phyloP scores from a whole-genome alignment of 2,888 invertebrate species.

The Stictocephala bisonia region DNA sequence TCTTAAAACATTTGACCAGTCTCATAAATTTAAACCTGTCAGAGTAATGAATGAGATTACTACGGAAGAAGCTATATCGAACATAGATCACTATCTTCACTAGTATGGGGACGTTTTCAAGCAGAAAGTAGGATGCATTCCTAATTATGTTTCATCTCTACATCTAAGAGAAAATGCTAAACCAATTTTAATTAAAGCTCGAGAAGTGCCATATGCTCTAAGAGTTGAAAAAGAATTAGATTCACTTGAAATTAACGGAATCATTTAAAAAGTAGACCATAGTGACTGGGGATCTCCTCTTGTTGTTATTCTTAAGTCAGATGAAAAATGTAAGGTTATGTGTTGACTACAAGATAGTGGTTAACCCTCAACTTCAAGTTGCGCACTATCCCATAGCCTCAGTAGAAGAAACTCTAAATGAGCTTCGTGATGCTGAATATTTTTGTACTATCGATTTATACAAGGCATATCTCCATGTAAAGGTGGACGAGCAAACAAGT shows the following conservation, averaged over 20 bases:
- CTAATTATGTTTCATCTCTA: too few species aligned
- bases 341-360: neutral
- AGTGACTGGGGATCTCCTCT: slow-evolving; percentile 12
- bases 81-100: too few species aligned
- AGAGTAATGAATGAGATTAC: too few species aligned
- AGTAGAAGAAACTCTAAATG: slow-evolving; percentile 31
- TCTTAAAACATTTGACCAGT: too few species aligned
- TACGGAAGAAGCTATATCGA: too few species aligned
- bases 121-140: too few species aligned
- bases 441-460: slow-evolving; percentile 40
- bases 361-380: neutral
- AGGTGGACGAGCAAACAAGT: slow-evolving; percentile 16
- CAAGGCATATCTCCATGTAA: slow-evolving; percentile 40
- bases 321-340: neutral
- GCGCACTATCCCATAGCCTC: slow-evolving; percentile 27
- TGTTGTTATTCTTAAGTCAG: neutral
- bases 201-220: too few species aligned
- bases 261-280: neutral
- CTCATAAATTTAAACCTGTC: too few species aligned
- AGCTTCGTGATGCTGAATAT: slow-evolving; percentile 37
- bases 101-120: too few species aligned
- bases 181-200: too few species aligned
- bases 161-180: too few species aligned
- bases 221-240: neutral
- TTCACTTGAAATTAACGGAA: neutral